phyloP scores from a whole-genome alignment of 2,113 vertebrate species.

The Psophia crepitans region DNA sequence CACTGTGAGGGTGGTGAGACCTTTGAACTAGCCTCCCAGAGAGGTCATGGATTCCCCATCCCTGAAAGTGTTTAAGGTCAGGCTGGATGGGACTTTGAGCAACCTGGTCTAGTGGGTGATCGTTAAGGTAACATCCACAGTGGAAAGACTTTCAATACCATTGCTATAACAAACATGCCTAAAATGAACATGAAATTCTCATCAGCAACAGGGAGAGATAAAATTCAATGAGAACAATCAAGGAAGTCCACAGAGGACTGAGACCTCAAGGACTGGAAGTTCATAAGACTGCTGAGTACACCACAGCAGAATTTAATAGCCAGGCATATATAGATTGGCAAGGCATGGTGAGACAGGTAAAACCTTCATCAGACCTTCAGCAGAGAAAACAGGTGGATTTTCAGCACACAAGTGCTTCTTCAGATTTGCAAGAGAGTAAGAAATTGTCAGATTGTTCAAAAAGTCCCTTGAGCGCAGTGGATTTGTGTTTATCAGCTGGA shows the following conservation, averaged over 20 bases:
- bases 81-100: too few relatives aligned
- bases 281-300: neutral
- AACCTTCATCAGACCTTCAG: neutral
- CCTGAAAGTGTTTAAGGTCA: too few relatives aligned
- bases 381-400: neutral
- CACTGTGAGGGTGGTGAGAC: too few relatives aligned
- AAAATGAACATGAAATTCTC: neutral
- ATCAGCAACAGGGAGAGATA: neutral
- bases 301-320: neutral
- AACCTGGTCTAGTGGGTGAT: too few relatives aligned
- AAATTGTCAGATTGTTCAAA: neutral
- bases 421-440: neutral
- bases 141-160: neutral
- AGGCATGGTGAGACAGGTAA: neutral
- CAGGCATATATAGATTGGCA: neutral
- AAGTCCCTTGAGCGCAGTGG: neutral
- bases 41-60: too few relatives aligned
- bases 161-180: neutral
- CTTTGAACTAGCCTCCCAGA: too few relatives aligned
- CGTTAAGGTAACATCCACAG: neutral
- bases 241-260: neutral
- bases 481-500: neutral
- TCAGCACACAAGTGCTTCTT: neutral
- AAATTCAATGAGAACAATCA: neutral
- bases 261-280: neutral